Percentiles rank a stretch among this genome's conserved stretches.
Conservation (phyloP, 2,888 invertebrate species). For the Luperina nickerlii region DNA sequence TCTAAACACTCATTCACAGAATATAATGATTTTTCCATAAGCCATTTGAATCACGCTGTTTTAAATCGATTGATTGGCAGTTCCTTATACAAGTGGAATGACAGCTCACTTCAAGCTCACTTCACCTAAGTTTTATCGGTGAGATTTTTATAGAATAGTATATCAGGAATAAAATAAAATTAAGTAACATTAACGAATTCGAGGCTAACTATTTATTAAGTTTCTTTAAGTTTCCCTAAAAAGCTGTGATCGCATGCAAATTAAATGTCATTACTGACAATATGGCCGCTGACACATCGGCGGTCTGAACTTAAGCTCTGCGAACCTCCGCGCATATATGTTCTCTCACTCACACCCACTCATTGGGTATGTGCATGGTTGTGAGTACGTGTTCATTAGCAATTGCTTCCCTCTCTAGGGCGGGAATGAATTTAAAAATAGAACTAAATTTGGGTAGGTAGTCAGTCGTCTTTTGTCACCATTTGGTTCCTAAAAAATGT, state of each 20-base stretch:
- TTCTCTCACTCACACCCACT: not conserved
- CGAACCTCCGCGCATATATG: not conserved
- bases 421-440: too few species aligned
- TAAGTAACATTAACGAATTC: not conserved
- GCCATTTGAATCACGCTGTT: too few species aligned
- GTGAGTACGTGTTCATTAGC: too few species aligned
- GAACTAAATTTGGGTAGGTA: too few species aligned
- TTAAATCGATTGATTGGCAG: too few species aligned
- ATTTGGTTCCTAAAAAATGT: not conserved
- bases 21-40: too few species aligned
- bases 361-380: too few species aligned
- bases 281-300: not conserved
- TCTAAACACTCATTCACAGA: too few species aligned
- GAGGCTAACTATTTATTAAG: constrained; percentile 5
- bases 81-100: too few species aligned
- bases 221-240: not conserved
- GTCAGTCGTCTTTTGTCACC: not conserved
- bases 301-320: not conserved
- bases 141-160: not conserved
- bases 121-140: not conserved
- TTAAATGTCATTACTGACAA: not conserved
- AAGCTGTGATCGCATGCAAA: not conserved
- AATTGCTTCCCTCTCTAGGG: too few species aligned
- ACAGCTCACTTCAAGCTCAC: not conserved
- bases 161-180: not conserved